Evolutionary conservation across 2,113 vertebrate species (phyloP).

Genomic region (Himantopus leucocephalus): DNA sequence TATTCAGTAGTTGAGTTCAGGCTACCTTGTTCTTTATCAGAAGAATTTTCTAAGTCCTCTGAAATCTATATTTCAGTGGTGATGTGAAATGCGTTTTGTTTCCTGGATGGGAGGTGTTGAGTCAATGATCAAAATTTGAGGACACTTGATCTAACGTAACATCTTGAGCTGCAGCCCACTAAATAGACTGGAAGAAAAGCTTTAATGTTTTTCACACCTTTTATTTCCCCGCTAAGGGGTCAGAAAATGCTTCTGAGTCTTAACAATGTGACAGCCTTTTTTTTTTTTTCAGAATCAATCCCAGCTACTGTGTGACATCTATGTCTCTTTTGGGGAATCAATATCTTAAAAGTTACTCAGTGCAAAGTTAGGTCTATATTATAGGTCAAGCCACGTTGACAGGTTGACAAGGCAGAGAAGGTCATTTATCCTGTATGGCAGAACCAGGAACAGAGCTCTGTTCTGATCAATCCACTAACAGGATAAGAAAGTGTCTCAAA

Average conservation of each 20-base stretch:
- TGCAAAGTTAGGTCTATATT: conserved; percentile 34
- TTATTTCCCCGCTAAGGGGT: background rate
- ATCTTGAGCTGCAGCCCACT: background rate
- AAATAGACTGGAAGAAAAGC: conserved; percentile 14
- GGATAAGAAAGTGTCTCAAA: conserved; percentile 30
- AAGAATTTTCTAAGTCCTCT: background rate
- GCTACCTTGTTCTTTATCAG: background rate
- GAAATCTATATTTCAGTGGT: background rate
- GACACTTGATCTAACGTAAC: background rate
- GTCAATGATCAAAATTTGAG: background rate
- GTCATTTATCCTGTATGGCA: conserved; percentile 6
- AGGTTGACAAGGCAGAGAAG: conserved; percentile 28
- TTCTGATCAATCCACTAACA: conserved; percentile 21
- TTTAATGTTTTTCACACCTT: conserved; percentile 7
- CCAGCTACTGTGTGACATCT: background rate
- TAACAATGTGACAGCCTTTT: background rate
- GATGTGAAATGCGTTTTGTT: background rate
- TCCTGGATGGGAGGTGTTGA: background rate
- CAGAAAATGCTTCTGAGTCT: background rate
- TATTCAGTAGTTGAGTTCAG: background rate
- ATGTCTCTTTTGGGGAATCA: background rate
- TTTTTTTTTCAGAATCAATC: background rate
- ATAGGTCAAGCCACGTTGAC: background rate
- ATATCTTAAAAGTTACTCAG: conserved; percentile 20
- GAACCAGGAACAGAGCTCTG: background rate